Base-by-base conservation (phyloP, 2,888 invertebrate genomes). In the Yponomeuta cagnagella region DNA sequence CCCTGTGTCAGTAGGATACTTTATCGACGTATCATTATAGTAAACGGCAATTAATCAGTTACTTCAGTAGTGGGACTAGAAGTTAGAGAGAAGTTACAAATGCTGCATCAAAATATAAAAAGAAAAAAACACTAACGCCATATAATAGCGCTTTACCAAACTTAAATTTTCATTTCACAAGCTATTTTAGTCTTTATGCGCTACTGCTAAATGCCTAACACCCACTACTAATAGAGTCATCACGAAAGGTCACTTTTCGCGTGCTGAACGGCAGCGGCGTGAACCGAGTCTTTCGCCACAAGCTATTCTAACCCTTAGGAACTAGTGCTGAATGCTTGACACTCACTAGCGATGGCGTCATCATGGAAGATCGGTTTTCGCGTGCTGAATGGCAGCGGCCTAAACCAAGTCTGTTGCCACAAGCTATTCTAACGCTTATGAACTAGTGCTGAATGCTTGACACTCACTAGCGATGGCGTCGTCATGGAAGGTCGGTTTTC, bases 281-380 rank as follows among this genome's bases (percentile, higher is more conserved):
- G 15, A 6, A 58, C 4, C 15, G 12, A 8, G 15, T 58, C 52
- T 43, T 3, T 43, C 43, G 43, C 15, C 12, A 52, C 12, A 52
- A 9, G 52, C 10, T 12, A 52, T 52, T 52, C 8, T 12, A 52
- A 12, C 52, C 1, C 52, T 52, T 52, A 52, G 2, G 52, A 52
- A 52, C 52, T 52, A 52, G 52, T 52, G 52, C 52, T 52, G 12
- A 52, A 52, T 52, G 10, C 52, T 52, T 10, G 9, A 68, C 23
- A 88, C 89, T 88, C 80, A 93, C 93, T 91, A 76, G 92, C 88
- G 68, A 89, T 86, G 74, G 88, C 84, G 77, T 91, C 92, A 76
- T 93, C 92, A 76, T 93, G 93, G 80, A 94, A 93, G 68, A 91
- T 85, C 33, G 90, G 83, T 77, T 93, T 90, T 76, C 90, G 90